Conservation (phyloP, 2,888 invertebrate species). For the Mactromeris polynyma region DNA sequence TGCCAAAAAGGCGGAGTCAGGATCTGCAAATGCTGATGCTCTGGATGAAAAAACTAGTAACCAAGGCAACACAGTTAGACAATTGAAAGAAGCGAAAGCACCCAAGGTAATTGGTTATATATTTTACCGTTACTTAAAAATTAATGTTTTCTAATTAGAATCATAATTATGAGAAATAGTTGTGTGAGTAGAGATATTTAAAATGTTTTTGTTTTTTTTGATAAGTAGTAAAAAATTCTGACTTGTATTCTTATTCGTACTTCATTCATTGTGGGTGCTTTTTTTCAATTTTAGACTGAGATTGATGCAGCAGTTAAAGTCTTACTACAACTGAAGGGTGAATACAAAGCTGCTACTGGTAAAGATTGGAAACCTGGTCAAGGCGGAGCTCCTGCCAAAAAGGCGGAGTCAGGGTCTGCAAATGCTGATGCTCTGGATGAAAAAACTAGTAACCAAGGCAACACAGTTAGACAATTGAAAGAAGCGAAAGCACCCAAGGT, state of each 20-base stretch:
- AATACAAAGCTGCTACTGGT: constrained; percentile 92
- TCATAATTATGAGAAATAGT: background rate
- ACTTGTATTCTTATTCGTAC: background rate
- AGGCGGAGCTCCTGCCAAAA: background rate
- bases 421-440: constrained; percentile 75
- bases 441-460: constrained; percentile 90
- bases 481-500: constrained; percentile 90
- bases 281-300: constrained; percentile 67
- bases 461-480: constrained; percentile 92
- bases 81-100: constrained; percentile 91
- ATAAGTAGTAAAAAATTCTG: background rate
- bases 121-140: background rate
- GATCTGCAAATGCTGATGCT: constrained; percentile 67
- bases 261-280: background rate
- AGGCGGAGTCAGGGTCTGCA: background rate
- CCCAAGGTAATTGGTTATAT: constrained; percentile 88
- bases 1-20: background rate
- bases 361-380: constrained; percentile 90
- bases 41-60: constrained; percentile 87
- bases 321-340: constrained; percentile 91
- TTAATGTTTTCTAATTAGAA: background rate
- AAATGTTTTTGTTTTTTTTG: background rate
- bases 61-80: constrained; percentile 92
- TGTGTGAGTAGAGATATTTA: background rate
- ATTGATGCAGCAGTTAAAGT: constrained; percentile 89